These are phyloP conservation scores for Thyatira batis DNA, from an alignment of 2,888 invertebrate species.

Conservation along the genomic window DNA sequence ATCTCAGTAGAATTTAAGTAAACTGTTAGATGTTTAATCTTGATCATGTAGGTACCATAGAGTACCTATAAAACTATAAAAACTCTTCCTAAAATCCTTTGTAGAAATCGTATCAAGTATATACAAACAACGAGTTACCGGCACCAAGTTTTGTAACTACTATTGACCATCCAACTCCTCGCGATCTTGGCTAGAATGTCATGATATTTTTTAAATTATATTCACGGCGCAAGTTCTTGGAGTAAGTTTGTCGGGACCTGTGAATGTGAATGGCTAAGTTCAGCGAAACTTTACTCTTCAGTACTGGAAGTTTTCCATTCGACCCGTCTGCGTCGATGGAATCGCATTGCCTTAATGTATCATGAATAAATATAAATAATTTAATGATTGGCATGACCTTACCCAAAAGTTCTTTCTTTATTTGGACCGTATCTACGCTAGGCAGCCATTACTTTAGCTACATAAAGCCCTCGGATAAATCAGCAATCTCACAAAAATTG, in stretches of 20 bases:
- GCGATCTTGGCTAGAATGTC: constrained; percentile 4
- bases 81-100: too few relatives aligned
- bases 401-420: not conserved
- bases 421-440: constrained; percentile 6
- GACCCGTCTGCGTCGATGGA: constrained; percentile 32
- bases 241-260: constrained; percentile 38
- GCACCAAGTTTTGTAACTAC: not conserved
- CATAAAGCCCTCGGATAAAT: not conserved
- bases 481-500: constrained; percentile 1
- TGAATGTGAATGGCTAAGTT: constrained; percentile 45
- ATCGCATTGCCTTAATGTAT: constrained; percentile 27
- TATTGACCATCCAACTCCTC: not conserved
- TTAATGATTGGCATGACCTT: not conserved
- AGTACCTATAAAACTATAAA: too few relatives aligned
- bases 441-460: not conserved
- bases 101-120: too few relatives aligned
- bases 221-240: constrained; percentile 39
- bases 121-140: not conserved
- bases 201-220: constrained; percentile 40
- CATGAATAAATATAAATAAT: constrained; percentile 11
- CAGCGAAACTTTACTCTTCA: constrained; percentile 41
- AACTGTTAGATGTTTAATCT: too few relatives aligned
- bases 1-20: too few relatives aligned
- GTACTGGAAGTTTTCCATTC: constrained; percentile 28
- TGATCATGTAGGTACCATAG: too few relatives aligned